phyloP scores from a whole-genome alignment of 2,113 vertebrate genomes.

The Balaenoptera acutorostrata region DNA sequence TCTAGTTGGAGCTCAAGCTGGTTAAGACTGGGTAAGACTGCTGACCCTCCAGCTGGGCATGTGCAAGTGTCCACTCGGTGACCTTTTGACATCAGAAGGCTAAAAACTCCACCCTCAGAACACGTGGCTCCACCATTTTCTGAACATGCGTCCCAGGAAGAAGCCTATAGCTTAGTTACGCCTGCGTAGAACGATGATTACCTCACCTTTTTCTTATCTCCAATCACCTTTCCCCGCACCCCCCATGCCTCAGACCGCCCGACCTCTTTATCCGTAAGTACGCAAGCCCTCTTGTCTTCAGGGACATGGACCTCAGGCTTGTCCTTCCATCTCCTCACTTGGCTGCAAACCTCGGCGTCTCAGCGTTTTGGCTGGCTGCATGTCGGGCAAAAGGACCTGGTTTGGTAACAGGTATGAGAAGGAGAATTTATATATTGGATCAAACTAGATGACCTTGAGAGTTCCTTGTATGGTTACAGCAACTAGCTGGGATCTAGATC shows the following conservation, averaged over 20 bases:
- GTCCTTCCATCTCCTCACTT: neutral
- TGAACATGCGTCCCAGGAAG: neutral
- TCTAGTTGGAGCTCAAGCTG: neutral
- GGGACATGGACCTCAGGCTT: neutral
- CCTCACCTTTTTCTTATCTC: neutral
- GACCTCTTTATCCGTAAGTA: fast-evolving
- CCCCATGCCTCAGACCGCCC: neutral
- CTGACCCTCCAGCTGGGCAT: neutral
- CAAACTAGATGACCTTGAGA: neutral
- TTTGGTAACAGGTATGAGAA: neutral
- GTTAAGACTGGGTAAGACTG: neutral
- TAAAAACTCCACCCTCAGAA: neutral
- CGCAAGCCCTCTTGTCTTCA: neutral
- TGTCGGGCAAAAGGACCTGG: neutral
- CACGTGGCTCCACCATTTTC: neutral
- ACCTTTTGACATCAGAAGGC: neutral
- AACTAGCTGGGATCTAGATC: neutral
- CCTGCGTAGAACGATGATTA: neutral
- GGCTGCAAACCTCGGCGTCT: neutral
- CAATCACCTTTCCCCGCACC: neutral
- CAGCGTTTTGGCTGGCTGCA: neutral
- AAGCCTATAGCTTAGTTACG: neutral
- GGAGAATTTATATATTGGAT: neutral
- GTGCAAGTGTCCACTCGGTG: neutral
- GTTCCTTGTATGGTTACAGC: neutral